These are phyloP conservation scores for Helicolenus hilgendorfi DNA, from an alignment of 2,797 vertebrate genomes.

Conservation along the genomic window DNA sequence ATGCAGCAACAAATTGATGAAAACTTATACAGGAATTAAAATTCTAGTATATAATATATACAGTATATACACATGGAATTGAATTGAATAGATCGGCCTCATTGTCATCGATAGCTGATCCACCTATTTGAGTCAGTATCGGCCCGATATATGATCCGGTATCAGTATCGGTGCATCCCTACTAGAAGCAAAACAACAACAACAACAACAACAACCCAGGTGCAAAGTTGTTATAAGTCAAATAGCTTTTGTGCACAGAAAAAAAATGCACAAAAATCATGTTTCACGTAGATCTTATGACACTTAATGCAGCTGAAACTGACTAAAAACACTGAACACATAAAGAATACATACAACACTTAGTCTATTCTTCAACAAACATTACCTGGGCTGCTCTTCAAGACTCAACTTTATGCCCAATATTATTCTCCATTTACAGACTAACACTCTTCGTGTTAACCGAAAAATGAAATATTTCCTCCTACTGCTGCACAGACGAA, in stretches of 20 bases:
- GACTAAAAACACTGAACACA: not conserved
- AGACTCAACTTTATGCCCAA: constrained; percentile 7
- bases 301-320: not conserved
- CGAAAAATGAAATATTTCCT: constrained; percentile 25
- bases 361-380: not conserved
- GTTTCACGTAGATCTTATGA: not conserved
- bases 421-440: constrained; percentile 29
- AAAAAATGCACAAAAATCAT: not conserved
- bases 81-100: no score
- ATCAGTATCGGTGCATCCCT: no score
- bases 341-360: not conserved
- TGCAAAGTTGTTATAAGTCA: not conserved
- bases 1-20: no score
- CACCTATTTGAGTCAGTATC: no score
- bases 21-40: no score
- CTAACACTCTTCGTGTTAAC: constrained; percentile 5
- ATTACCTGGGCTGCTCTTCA: constrained; percentile 7
- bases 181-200: not conserved
- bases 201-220: not conserved
- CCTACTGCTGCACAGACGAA: not conserved
- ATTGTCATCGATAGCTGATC: no score
- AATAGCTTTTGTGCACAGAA: not conserved
- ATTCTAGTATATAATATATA: no score
- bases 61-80: no score
- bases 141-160: no score